Base-by-base conservation (phyloP, 2,113 vertebrate genomes). In the Sinocyclocheilus anshuiensis region DNA sequence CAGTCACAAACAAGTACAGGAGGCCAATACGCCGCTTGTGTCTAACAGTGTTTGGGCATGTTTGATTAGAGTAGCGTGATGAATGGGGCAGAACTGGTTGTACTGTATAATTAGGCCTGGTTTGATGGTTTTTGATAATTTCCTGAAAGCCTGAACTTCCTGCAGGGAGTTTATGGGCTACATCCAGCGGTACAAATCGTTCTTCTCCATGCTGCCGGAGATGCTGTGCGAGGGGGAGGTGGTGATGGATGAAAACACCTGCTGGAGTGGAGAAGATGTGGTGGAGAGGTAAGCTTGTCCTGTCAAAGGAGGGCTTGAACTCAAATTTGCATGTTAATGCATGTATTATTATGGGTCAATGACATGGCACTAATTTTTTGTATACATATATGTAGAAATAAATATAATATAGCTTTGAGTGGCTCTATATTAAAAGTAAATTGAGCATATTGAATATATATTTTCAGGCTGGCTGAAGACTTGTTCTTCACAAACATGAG, bases 261-360 rank as follows among this genome's bases (percentile, higher is more conserved):
- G 97, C 91, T 98, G 97, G 97, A 97, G 95, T 0, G 96, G 97
- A 86, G 94, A 96, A 86, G 96, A 97, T 65, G 96, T 97, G 6
- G 96, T 97, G 1, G 96, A 97, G 87, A 97, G 96, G 97, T 98
- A 94, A 91, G 87, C 24, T 74, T 26, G 12, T 26, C 67, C 4
- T 36, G 29, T 36, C 67, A 71, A 29, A 20, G 4, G 29, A 61
- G 57, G 22, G 22, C 57, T 61, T 65, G 61, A 72, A 72, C 36
- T 74, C 71, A 12, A 74, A 76, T 76, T 18, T 53, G 22, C 12
- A 18, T 48, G 24, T 53, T 26, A 26, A 26, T 76, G 6, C 2
- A 1, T 8, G 45, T 45, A 77, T 53, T 15, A 29, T 53, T 18
- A 50, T 26, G 7, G 45, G 20, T 26, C 45, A 16, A 50, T 26